Evolutionary conservation across 37 sponge, comb jelly and placozoan species (phyloP).

Genomic region (Mnemiopsis leidyi): DNA sequence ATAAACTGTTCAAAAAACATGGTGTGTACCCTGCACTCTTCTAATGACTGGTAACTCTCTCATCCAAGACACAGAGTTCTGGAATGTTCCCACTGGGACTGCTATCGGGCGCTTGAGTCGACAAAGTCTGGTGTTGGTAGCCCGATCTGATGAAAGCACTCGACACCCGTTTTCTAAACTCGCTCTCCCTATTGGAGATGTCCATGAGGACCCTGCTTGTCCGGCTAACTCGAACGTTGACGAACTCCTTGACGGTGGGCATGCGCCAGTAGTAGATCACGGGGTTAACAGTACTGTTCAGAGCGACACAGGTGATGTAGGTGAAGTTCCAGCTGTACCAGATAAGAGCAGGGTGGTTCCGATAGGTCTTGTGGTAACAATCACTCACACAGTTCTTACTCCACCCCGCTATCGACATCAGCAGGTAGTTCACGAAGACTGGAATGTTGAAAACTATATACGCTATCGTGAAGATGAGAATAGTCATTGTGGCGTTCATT

Average conservation of each 20-base stretch:
- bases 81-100: neutral
- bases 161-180: neutral
- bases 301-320: constrained; percentile 54
- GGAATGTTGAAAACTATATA: constrained; percentile 58
- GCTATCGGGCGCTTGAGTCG: neutral
- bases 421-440: constrained; percentile 54
- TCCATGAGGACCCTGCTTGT: neutral
- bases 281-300: constrained; percentile 51
- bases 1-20: neutral
- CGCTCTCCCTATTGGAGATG: neutral
- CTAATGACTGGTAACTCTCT: too few relatives aligned
- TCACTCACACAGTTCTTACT: constrained; percentile 55
- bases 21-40: neutral
- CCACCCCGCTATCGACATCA: constrained; percentile 63
- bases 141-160: neutral
- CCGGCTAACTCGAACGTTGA: neutral
- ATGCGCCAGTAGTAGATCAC: constrained; percentile 63
- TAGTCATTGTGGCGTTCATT: constrained; percentile 31
- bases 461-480: constrained; percentile 48
- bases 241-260: constrained; percentile 38
- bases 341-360: neutral
- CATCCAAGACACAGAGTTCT: neutral
- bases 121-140: neutral
- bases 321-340: constrained; percentile 56
- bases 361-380: constrained; percentile 29